Conservation (phyloP, 2,888 invertebrate genomes). For the Campopleginae sp. region DNA sequence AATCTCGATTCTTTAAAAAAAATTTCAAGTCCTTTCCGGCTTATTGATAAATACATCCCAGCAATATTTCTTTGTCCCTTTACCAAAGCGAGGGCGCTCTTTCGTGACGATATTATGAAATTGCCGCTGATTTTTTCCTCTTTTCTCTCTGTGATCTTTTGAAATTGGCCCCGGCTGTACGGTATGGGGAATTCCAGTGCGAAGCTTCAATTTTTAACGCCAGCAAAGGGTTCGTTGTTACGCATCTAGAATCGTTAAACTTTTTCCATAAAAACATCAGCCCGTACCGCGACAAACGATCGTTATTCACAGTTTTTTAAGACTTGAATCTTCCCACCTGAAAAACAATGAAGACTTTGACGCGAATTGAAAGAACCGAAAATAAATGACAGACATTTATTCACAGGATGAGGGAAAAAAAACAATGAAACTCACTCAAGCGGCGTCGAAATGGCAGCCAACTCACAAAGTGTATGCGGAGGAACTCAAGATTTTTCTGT, state of each 20-base stretch:
- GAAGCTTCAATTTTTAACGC: background rate
- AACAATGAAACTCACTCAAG: background rate
- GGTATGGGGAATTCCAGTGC: background rate
- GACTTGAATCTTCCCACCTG: background rate
- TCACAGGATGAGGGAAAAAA: background rate
- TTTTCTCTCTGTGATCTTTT: slow-evolving; percentile 41
- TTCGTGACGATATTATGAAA: slow-evolving; percentile 56
- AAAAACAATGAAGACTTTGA: background rate
- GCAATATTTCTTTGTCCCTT: slow-evolving; percentile 41
- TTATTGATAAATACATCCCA: slow-evolving; percentile 54
- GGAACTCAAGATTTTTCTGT: background rate
- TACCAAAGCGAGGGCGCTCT: slow-evolving; percentile 16
- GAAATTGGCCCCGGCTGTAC: slow-evolving; percentile 43
- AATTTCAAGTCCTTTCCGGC: slow-evolving; percentile 15
- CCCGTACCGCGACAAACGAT: background rate
- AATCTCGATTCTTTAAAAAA: background rate
- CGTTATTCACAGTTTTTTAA: background rate
- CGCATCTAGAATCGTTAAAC: background rate
- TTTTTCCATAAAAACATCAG: background rate
- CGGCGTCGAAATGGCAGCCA: background rate
- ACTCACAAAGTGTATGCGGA: background rate
- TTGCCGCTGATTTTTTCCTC: slow-evolving; percentile 32
- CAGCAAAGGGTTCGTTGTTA: background rate
- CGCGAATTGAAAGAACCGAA: background rate
- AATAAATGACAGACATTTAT: background rate